Evolutionary conservation across 2,888 invertebrate species (phyloP).

Genomic region (Bombylius major): DNA sequence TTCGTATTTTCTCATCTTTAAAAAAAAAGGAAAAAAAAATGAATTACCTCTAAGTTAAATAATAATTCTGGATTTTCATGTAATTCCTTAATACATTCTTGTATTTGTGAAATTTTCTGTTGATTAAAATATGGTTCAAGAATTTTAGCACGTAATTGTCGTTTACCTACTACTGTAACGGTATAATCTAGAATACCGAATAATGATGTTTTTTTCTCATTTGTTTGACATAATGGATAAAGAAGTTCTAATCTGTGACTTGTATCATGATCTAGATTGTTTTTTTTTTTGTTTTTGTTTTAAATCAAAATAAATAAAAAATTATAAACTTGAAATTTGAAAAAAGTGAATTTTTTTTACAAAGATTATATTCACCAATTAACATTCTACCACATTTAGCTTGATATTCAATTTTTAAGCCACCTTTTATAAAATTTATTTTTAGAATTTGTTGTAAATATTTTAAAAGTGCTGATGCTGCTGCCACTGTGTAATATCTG

Average conservation of each 20-base stretch:
- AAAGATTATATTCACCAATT: constrained; percentile 50
- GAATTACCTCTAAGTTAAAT: constrained; percentile 46
- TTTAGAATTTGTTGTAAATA: constrained; percentile 72
- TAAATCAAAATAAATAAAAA: background rate
- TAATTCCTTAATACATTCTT: constrained; percentile 66
- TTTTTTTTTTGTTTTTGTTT: background rate
- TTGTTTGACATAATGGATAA: constrained; percentile 39
- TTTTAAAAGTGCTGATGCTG: constrained; percentile 71
- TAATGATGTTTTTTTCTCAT: constrained; percentile 40
- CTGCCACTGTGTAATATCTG: constrained; percentile 76
- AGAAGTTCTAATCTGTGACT: constrained; percentile 64
- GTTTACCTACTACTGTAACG: constrained; percentile 57
- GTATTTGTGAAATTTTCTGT: constrained; percentile 51
- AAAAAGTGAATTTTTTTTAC: no score
- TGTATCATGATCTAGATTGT: constrained; percentile 59
- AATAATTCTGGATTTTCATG: constrained; percentile 54
- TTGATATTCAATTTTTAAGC: constrained; percentile 69
- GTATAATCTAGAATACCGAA: constrained; percentile 57
- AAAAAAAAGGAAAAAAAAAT: constrained; percentile 15
- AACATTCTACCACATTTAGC: constrained; percentile 68
- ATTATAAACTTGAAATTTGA: no score
- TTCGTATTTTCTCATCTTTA: constrained; percentile 28
- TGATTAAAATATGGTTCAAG: constrained; percentile 63
- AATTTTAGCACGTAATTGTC: constrained; percentile 67
- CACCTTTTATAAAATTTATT: constrained; percentile 57